phyloP scores from a whole-genome alignment of 2,797 vertebrate species.

The Selene dorsalis region DNA sequence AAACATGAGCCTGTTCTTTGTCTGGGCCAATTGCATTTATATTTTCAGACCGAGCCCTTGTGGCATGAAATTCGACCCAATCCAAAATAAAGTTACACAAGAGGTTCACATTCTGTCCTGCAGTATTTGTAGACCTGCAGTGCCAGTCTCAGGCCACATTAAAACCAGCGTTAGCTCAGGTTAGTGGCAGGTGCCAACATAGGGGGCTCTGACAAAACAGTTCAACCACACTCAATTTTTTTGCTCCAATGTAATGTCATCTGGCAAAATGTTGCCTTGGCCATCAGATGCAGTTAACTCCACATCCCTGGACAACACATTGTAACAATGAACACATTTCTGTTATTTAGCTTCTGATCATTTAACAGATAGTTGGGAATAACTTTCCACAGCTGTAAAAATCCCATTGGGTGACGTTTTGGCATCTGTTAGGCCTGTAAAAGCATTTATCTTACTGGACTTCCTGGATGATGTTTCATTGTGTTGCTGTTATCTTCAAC shows the following conservation, averaged over 20 bases:
- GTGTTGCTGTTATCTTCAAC: not conserved
- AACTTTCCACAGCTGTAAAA: constrained; percentile 3
- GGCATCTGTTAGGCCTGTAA: not conserved
- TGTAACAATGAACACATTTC: not conserved
- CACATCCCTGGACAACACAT: not conserved
- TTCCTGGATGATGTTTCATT: constrained; percentile 1
- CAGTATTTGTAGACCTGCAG: not conserved
- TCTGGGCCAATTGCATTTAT: constrained; percentile 2
- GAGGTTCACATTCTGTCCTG: not conserved
- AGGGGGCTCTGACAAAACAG: not conserved
- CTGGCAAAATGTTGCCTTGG: not conserved
- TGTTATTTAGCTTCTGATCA: not conserved
- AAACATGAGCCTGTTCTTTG: not conserved
- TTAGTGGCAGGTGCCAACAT: too few species aligned
- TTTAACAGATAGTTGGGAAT: not conserved
- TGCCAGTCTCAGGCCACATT: not conserved
- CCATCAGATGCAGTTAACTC: not conserved
- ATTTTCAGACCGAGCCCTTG: not conserved
- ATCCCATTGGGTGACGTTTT: not conserved
- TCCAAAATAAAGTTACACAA: not conserved
- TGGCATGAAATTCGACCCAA: not conserved
- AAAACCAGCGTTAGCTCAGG: too few species aligned
- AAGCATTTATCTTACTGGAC: constrained; percentile 5
- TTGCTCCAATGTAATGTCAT: constrained; percentile 4
- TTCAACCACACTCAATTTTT: not conserved